phyloP scores from a whole-genome alignment of 2,113 vertebrate genomes.

The Chaetura pelagica region DNA sequence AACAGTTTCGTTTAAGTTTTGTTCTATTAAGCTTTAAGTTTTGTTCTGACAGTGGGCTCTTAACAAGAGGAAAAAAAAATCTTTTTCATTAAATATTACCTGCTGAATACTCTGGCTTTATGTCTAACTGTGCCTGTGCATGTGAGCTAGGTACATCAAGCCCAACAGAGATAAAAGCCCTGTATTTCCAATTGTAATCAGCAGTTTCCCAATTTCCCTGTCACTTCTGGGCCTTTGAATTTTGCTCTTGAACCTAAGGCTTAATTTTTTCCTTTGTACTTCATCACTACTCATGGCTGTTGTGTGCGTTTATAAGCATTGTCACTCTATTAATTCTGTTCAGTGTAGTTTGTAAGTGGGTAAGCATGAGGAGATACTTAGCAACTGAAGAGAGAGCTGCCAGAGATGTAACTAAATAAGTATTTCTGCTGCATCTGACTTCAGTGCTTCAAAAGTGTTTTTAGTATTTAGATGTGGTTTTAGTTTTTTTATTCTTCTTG shows the following conservation, averaged over 20 bases:
- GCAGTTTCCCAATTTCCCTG: background rate
- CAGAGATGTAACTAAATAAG: background rate
- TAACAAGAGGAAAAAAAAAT: background rate
- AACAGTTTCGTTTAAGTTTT: background rate
- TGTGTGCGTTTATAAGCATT: background rate
- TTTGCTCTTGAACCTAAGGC: background rate
- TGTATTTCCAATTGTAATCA: background rate
- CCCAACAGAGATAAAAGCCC: background rate
- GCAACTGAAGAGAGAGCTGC: background rate
- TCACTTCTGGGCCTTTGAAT: background rate
- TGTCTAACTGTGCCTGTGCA: background rate
- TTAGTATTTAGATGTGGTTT: background rate
- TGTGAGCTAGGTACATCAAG: background rate
- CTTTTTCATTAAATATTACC: background rate
- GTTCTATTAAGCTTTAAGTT: background rate
- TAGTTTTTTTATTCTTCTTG: background rate
- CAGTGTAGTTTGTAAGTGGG: background rate
- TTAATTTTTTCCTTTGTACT: background rate
- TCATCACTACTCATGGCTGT: background rate
- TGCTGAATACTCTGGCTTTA: background rate
- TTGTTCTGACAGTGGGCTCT: background rate
- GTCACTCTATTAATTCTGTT: background rate
- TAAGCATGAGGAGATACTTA: background rate
- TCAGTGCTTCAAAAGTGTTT: background rate
- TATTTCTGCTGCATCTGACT: background rate